These are phyloP conservation scores for Lepus americanus DNA, from an alignment of 2,113 vertebrate genomes.

Conservation along the genomic window DNA sequence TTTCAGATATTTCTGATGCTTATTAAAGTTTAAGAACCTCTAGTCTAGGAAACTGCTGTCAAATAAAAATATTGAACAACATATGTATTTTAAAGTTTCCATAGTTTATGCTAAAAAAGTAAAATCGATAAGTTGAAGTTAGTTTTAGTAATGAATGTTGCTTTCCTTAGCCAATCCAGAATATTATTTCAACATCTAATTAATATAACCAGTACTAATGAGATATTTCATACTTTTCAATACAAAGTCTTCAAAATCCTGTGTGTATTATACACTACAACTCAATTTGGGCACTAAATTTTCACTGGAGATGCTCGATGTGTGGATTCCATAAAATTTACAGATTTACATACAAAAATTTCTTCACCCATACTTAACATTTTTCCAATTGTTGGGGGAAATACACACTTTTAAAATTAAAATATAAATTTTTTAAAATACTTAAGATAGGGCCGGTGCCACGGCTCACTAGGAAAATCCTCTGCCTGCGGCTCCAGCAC, in stretches of 20 bases:
- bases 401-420: constrained; percentile 5
- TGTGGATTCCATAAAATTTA: constrained; percentile 2
- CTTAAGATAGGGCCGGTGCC: too few species aligned
- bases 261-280: not conserved
- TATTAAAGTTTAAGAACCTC: constrained; percentile 52
- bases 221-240: not conserved
- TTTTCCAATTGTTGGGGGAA: constrained; percentile 6
- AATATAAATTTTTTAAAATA: constrained; percentile 28
- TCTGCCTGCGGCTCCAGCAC: too few species aligned
- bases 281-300: not conserved
- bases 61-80: constrained; percentile 49
- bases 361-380: not conserved
- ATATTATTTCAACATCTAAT: constrained; percentile 18
- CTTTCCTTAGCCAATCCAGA: not conserved
- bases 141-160: constrained; percentile 2
- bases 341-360: not conserved
- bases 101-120: not conserved
- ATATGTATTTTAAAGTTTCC: not conserved
- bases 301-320: not conserved
- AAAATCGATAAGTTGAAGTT: not conserved
- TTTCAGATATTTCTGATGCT: constrained; percentile 22
- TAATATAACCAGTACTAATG: constrained; percentile 2
- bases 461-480: too few species aligned
- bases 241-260: not conserved
- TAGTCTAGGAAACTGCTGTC: constrained; percentile 39